Percentiles rank a stretch among this genome's conserved stretches.
These are phyloP conservation scores for Pimpla rufipes DNA, from an alignment of 2,888 invertebrate genomes.

Conservation along the genomic window DNA sequence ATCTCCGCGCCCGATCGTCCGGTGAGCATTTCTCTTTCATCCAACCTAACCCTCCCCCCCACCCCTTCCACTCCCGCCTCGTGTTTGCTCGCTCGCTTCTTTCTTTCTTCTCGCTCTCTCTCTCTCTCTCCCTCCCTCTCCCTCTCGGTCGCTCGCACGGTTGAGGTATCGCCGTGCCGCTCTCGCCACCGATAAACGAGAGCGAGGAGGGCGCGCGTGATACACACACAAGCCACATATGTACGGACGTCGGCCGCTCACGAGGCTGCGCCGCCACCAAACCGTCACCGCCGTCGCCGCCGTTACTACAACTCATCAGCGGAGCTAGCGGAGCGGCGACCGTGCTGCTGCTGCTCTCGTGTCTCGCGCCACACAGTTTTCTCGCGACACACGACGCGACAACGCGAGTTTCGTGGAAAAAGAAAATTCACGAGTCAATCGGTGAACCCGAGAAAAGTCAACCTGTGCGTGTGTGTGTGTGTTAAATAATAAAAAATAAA, in stretches of 20 bases:
- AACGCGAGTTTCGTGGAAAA: too few species aligned
- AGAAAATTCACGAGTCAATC: too few species aligned
- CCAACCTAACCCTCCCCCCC: background rate
- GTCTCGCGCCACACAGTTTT: background rate
- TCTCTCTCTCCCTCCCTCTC: too few species aligned
- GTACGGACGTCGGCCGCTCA: slow-evolving; percentile 54
- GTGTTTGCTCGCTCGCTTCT: slow-evolving; percentile 29
- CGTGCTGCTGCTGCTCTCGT: background rate
- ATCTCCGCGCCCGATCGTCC: slow-evolving; percentile 50
- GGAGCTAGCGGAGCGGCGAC: slow-evolving; percentile 40
- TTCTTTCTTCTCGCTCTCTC: slow-evolving; percentile 49
- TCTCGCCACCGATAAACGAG: slow-evolving; percentile 57
- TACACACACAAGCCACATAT: slow-evolving; percentile 53
- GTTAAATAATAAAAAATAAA: too few species aligned
- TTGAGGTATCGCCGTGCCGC: slow-evolving; percentile 59
- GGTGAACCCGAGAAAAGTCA: too few species aligned
- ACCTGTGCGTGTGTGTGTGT: too few species aligned
- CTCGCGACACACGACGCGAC: background rate
- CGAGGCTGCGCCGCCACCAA: slow-evolving; percentile 62
- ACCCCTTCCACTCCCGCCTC: slow-evolving; percentile 29
- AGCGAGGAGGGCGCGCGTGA: slow-evolving; percentile 37
- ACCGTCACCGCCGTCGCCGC: slow-evolving; percentile 41
- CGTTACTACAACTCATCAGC: slow-evolving; percentile 52
- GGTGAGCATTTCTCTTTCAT: slow-evolving; percentile 54
- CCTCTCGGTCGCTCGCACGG: slow-evolving; percentile 49